These are phyloP conservation scores for Gibbula magus DNA, from an alignment of 2,888 invertebrate genomes.

Conservation along the genomic window DNA sequence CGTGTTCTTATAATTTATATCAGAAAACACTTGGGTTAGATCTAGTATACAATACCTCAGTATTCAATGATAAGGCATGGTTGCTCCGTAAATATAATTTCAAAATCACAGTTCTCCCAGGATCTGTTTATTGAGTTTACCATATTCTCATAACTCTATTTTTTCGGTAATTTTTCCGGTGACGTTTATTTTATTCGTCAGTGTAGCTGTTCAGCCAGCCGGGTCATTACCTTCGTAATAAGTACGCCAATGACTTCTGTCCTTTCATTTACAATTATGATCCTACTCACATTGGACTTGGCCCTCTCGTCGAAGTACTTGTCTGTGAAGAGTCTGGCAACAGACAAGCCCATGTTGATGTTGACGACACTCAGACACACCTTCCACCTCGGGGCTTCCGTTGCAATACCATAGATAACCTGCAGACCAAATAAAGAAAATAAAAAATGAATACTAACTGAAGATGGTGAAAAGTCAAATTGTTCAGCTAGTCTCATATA, in stretches of 20 bases:
- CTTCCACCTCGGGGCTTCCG: slow-evolving; percentile 90
- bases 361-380: slow-evolving; percentile 92
- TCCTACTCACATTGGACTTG: slow-evolving; percentile 81
- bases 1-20: too few relatives aligned
- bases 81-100: too few relatives aligned
- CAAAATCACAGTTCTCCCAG: too few relatives aligned
- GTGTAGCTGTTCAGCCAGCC: too few relatives aligned
- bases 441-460: not conserved
- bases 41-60: too few relatives aligned
- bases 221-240: not conserved
- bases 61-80: too few relatives aligned
- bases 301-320: slow-evolving; percentile 93
- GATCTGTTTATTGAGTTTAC: too few relatives aligned
- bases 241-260: not conserved
- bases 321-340: slow-evolving; percentile 91
- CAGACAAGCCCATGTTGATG: slow-evolving; percentile 90
- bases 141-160: too few relatives aligned
- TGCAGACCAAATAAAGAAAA: slow-evolving; percentile 39
- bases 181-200: too few relatives aligned
- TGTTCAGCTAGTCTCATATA: not conserved
- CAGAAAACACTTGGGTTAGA: too few relatives aligned
- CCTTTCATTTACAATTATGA: too few relatives aligned
- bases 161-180: too few relatives aligned
- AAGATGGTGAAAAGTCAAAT: not conserved
- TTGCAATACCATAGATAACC: slow-evolving; percentile 72